Evolutionary conservation across 2,888 invertebrate species (phyloP).

Genomic region (Dastarcus helophoroides): DNA sequence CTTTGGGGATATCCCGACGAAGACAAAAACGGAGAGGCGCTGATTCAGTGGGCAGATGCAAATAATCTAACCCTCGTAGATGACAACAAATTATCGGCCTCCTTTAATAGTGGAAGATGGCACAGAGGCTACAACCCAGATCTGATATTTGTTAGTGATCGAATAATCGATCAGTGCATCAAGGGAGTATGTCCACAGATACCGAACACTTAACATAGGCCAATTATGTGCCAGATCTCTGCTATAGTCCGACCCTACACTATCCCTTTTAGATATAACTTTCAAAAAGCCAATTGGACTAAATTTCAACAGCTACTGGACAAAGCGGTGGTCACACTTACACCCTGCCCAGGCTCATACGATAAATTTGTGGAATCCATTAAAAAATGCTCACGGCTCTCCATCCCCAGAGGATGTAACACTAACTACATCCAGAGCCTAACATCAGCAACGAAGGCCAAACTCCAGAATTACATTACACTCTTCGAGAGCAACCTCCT

Average conservation of each 20-base stretch:
- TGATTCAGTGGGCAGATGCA: slow-evolving; percentile 4
- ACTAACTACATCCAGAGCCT: no score
- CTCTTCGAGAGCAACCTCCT: no score
- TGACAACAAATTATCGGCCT: slow-evolving; percentile 1
- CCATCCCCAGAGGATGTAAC: no score
- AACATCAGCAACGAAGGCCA: no score
- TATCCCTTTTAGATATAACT: no score
- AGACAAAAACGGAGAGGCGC: slow-evolving; percentile 4
- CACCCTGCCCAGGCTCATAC: no score
- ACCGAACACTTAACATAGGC: not conserved
- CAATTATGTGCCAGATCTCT: not conserved
- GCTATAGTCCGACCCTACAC: not conserved
- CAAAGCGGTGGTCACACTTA: no score
- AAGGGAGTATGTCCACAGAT: not conserved
- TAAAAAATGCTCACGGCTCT: no score
- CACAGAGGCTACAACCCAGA: slow-evolving; percentile 2
- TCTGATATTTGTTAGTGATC: slow-evolving; percentile 5
- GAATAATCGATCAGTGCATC: not conserved
- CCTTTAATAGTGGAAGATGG: slow-evolving; percentile 2
- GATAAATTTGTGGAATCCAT: no score
- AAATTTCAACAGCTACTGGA: no score
- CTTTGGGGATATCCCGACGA: slow-evolving; percentile 6
- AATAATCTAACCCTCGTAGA: not conserved
- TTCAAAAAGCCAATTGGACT: no score
- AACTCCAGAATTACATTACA: no score